Conservation (phyloP, 2,797 vertebrate genomes). For the Cottoperca gobio region DNA sequence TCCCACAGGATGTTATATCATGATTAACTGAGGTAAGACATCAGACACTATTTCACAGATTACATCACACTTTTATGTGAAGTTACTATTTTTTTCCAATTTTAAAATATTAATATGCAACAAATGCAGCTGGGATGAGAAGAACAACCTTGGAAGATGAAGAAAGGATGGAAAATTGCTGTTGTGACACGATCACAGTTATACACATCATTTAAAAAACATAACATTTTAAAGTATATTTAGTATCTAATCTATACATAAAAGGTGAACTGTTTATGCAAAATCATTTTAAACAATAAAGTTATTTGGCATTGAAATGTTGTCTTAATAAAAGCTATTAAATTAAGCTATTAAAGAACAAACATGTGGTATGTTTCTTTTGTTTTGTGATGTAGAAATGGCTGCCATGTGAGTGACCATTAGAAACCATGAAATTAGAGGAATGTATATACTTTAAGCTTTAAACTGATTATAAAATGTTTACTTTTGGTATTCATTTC, state of each 20-base stretch:
- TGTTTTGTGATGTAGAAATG: background rate
- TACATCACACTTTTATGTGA: background rate
- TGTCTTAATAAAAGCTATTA: conserved; percentile 13
- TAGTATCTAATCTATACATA: background rate
- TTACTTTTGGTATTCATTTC: background rate
- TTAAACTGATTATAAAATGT: background rate
- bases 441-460: background rate
- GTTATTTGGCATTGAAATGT: background rate
- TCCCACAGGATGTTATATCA: background rate
- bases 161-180: background rate
- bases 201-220: background rate
- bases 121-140: background rate
- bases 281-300: background rate
- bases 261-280: background rate
- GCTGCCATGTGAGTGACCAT: background rate
- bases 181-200: background rate
- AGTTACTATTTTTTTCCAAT: background rate
- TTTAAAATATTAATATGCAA: background rate
- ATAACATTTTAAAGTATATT: background rate
- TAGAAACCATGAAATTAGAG: background rate
- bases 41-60: background rate
- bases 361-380: background rate
- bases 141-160: conserved; percentile 14
- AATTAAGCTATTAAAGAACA: background rate
- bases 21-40: conserved; percentile 23